These are phyloP conservation scores for Sebastes baramenuke DNA, from an alignment of 2,797 vertebrate genomes.

Conservation along the genomic window DNA sequence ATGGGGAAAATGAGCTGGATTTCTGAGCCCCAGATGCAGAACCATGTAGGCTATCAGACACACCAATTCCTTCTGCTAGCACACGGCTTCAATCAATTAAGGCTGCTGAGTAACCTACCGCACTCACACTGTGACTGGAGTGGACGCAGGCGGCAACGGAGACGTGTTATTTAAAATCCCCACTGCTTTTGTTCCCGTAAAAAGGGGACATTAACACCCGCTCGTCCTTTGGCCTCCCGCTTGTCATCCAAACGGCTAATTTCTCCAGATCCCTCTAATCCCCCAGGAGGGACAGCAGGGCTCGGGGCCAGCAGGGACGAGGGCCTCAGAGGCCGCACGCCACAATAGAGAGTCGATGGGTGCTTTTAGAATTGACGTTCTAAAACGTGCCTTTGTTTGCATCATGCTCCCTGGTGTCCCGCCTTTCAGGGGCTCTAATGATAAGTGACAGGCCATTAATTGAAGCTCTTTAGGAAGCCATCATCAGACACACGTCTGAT, in stretches of 20 bases:
- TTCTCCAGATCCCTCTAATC: conserved; percentile 90
- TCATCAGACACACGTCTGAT: conserved; percentile 88
- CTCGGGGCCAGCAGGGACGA: conserved; percentile 86
- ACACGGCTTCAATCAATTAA: conserved; percentile 95
- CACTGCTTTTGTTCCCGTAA: conserved; percentile 89
- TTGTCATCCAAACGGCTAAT: conserved; percentile 91
- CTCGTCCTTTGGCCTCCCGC: conserved; percentile 89
- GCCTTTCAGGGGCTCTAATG: conserved; percentile 80
- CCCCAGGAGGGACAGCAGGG: conserved; percentile 91
- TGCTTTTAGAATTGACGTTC: conserved; percentile 82
- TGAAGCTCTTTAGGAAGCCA: conserved; percentile 86
- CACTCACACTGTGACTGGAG: conserved; percentile 54
- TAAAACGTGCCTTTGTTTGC: conserved; percentile 93
- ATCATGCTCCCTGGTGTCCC: conserved; percentile 81
- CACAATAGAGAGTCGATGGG: conserved; percentile 70
- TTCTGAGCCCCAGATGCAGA: conserved; percentile 59
- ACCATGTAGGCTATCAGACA: conserved; percentile 90
- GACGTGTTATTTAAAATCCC: conserved; percentile 96
- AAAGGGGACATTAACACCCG: conserved; percentile 95
- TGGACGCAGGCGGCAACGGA: conserved; percentile 91
- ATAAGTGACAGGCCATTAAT: conserved; percentile 90
- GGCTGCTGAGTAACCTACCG: conserved; percentile 89
- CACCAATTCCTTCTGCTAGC: conserved; percentile 88
- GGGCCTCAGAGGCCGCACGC: conserved; percentile 85
- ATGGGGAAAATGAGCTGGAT: conserved; percentile 62